Percentiles rank a stretch among this genome's conserved stretches.
phyloP scores from a whole-genome alignment of 2,888 invertebrate species.

The Cantharis nigra region DNA sequence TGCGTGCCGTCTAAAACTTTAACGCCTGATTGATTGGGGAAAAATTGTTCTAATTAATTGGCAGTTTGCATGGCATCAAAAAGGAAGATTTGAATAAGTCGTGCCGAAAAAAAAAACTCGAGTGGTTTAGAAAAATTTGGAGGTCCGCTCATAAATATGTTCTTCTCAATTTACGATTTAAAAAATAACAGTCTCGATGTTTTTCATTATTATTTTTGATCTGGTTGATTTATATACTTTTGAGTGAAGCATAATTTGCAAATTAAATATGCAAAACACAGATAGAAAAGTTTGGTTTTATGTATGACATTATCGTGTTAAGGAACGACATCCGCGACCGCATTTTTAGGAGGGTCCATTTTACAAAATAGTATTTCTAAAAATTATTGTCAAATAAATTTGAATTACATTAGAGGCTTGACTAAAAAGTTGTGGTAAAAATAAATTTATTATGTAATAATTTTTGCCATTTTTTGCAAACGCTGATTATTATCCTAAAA shows the following conservation, averaged over 20 bases:
- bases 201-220: neutral
- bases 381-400: neutral
- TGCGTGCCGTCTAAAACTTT: too few species aligned
- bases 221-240: neutral
- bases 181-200: neutral
- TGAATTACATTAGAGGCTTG: neutral
- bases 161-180: neutral
- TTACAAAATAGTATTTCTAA: neutral
- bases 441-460: neutral
- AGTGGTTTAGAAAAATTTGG: neutral
- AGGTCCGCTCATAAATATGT: neutral
- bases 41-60: too few species aligned
- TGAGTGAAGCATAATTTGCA: neutral
- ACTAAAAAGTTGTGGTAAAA: neutral
- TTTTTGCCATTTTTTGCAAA: neutral
- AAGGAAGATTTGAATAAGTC: too few species aligned
- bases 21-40: too few species aligned
- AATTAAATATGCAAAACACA: neutral
- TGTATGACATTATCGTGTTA: neutral
- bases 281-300: neutral
- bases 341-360: neutral
- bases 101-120: too few species aligned
- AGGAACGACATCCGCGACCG: neutral
- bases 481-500: neutral
- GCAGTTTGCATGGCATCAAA: too few species aligned